Conservation (phyloP, 2,888 invertebrate species). For the Odontomyia ornata region DNA sequence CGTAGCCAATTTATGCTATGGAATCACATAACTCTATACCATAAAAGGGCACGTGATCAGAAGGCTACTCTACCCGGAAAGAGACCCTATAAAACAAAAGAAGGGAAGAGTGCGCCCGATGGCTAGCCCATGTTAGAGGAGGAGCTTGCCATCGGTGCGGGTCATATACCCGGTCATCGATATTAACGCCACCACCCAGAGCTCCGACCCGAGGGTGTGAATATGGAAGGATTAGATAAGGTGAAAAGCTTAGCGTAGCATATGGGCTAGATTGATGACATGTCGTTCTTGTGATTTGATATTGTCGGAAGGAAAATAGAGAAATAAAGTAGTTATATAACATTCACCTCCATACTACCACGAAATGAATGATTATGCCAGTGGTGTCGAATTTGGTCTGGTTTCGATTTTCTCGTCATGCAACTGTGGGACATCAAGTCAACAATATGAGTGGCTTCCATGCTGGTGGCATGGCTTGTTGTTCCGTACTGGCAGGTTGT, state of each 20-base stretch:
- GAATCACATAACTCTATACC: too few relatives aligned
- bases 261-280: not conserved
- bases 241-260: not conserved
- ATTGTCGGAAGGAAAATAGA: not conserved
- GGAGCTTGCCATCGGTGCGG: too few relatives aligned
- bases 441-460: not conserved
- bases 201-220: not conserved
- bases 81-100: too few relatives aligned
- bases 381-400: constrained; percentile 1
- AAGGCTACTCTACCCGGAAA: too few relatives aligned
- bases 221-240: not conserved
- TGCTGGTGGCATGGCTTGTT: not conserved
- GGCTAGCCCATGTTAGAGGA: too few relatives aligned
- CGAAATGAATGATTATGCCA: not conserved
- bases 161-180: too few relatives aligned
- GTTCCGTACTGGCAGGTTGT: not conserved
- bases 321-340: not conserved
- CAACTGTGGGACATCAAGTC: not conserved
- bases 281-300: not conserved
- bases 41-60: too few relatives aligned
- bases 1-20: too few relatives aligned
- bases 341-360: not conserved
- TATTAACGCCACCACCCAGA: not conserved
- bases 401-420: constrained; percentile 12
- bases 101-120: too few relatives aligned